Conservation (phyloP, 2,113 vertebrate genomes). For the Thalassoma bifasciatum region DNA sequence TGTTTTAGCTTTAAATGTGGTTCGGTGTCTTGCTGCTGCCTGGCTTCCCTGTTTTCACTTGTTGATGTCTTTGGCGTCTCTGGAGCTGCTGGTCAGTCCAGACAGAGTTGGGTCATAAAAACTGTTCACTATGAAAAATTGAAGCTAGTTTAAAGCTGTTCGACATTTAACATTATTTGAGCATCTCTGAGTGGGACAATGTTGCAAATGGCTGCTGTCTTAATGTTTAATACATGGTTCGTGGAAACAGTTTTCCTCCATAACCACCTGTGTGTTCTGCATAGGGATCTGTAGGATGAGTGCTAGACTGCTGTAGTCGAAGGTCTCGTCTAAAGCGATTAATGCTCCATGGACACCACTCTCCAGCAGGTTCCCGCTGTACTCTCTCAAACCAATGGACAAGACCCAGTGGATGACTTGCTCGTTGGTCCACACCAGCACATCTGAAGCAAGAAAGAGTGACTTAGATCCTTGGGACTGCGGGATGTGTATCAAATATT, state of each 20-base stretch:
- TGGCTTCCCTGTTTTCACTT: no score
- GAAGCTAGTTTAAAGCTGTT: no score
- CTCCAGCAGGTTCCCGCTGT: conserved; percentile 90
- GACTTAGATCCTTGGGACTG: background rate
- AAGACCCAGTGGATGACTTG: conserved; percentile 96
- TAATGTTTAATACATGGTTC: background rate
- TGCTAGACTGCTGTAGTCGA: conserved; percentile 94
- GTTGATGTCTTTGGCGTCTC: background rate
- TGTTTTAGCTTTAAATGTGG: no score
- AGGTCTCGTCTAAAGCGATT: conserved; percentile 93
- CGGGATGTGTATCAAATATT: background rate
- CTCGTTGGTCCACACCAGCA: conserved; percentile 97
- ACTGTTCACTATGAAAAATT: no score
- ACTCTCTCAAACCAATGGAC: conserved; percentile 94
- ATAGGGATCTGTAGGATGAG: conserved; percentile 97
- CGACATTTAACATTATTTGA: background rate
- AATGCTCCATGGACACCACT: conserved; percentile 93
- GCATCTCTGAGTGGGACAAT: background rate
- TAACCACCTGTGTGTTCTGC: conserved; percentile 94
- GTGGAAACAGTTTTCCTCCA: background rate
- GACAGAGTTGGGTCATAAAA: background rate
- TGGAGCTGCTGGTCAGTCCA: background rate
- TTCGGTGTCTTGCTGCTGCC: no score
- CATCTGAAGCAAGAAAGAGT: conserved; percentile 79
- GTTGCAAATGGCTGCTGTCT: no score